These are phyloP conservation scores for Melanaphis sacchari DNA, from an alignment of 1,140 invertebrate genomes.

Conservation along the genomic window DNA sequence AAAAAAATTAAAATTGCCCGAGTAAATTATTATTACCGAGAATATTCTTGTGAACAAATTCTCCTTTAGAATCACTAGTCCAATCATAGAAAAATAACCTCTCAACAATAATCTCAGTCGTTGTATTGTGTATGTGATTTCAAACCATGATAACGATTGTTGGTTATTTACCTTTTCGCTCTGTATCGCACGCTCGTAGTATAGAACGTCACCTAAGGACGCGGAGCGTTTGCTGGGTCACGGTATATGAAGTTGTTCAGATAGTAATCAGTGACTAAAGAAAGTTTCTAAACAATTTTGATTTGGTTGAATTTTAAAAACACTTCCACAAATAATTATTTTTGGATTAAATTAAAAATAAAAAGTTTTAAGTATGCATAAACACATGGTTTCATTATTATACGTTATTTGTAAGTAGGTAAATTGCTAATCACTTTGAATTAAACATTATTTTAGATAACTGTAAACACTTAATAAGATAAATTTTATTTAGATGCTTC, in stretches of 20 bases:
- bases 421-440: too few relatives aligned
- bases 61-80: background rate
- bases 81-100: background rate
- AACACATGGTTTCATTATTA: too few relatives aligned
- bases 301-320: background rate
- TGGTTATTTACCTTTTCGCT: background rate
- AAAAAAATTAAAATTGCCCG: too few relatives aligned
- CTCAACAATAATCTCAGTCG: background rate
- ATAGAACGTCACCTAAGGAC: background rate
- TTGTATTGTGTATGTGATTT: background rate
- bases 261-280: background rate
- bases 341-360: background rate
- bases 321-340: background rate
- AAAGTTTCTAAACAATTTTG: background rate
- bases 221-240: background rate
- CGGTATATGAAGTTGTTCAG: background rate
- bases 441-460: too few relatives aligned
- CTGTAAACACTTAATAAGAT: too few relatives aligned
- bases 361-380: background rate
- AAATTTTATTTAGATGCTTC: background rate
- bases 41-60: too few relatives aligned
- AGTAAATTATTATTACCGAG: too few relatives aligned
- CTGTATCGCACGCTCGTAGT: background rate
- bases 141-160: background rate
- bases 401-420: too few relatives aligned